Conservation (phyloP, 2,888 invertebrate species). For the Parnassius smintheus region DNA sequence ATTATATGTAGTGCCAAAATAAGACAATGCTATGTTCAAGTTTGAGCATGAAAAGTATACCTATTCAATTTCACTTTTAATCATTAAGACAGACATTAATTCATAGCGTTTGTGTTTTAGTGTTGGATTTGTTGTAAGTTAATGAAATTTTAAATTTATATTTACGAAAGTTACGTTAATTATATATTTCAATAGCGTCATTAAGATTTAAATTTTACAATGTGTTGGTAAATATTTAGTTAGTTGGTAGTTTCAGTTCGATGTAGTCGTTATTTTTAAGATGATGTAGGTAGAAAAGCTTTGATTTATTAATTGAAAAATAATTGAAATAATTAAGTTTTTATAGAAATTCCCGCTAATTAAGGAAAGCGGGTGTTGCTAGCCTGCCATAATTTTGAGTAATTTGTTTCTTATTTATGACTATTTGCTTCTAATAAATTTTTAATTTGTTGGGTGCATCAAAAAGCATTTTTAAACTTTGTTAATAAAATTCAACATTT, state of each 20-base stretch:
- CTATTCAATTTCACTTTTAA: background rate
- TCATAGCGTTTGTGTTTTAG: background rate
- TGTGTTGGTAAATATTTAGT: background rate
- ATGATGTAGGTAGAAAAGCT: no score
- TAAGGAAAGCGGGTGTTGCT: background rate
- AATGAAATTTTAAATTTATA: background rate
- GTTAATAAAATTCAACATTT: background rate
- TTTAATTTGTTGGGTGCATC: background rate
- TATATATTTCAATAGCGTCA: background rate
- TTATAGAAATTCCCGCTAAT: no score
- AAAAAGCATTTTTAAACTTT: background rate
- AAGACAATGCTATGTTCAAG: constrained; percentile 26
- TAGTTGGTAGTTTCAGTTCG: no score
- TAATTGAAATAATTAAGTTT: no score
- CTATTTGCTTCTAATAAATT: background rate
- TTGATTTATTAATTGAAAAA: no score
- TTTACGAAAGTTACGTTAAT: background rate
- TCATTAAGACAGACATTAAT: background rate
- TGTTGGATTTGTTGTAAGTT: background rate
- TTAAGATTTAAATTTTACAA: background rate
- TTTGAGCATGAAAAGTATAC: constrained; percentile 8
- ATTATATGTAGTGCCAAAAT: constrained; percentile 71
- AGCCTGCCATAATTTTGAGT: background rate
- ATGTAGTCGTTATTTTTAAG: no score
- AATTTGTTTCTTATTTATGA: background rate